Conservation (phyloP, 1,140 invertebrate species). For the Pissodes strobi region DNA sequence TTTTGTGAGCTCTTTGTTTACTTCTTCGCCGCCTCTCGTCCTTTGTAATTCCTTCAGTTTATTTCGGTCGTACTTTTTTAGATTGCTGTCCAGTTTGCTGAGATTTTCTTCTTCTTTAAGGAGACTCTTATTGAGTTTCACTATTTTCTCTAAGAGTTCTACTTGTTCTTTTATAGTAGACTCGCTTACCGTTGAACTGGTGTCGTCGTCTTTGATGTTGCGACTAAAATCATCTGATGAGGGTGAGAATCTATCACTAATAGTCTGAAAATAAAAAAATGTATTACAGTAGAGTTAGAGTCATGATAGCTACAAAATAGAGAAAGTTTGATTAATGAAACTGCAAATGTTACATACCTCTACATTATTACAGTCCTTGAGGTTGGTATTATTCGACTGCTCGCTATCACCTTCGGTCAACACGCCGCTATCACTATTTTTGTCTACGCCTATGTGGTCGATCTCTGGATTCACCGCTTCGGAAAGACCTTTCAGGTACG, state of each 20-base stretch:
- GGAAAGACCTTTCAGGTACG: slow-evolving; percentile 68
- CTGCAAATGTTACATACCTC: too few species aligned
- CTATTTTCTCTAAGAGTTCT: slow-evolving; percentile 70
- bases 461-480: slow-evolving; percentile 56
- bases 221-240: slow-evolving; percentile 60
- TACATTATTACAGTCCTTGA: slow-evolving; percentile 42
- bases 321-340: too few species aligned
- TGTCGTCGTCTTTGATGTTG: slow-evolving; percentile 59
- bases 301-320: too few species aligned
- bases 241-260: slow-evolving; percentile 60
- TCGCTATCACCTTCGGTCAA: slow-evolving; percentile 56
- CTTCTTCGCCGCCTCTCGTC: slow-evolving; percentile 58
- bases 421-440: slow-evolving; percentile 64
- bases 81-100: slow-evolving; percentile 66
- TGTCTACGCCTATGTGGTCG: slow-evolving; percentile 50
- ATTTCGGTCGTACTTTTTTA: slow-evolving; percentile 67
- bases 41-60: slow-evolving; percentile 46
- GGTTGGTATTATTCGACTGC: slow-evolving; percentile 48
- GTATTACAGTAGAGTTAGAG: too few species aligned
- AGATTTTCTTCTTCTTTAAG: slow-evolving; percentile 72
- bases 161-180: slow-evolving; percentile 61
- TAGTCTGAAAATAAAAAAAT: slow-evolving; percentile 59
- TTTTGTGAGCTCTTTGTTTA: slow-evolving; percentile 59
- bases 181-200: slow-evolving; percentile 50
- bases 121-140: slow-evolving; percentile 71